phyloP scores from a whole-genome alignment of 1,140 invertebrate genomes.

The Tribolium castaneum region DNA sequence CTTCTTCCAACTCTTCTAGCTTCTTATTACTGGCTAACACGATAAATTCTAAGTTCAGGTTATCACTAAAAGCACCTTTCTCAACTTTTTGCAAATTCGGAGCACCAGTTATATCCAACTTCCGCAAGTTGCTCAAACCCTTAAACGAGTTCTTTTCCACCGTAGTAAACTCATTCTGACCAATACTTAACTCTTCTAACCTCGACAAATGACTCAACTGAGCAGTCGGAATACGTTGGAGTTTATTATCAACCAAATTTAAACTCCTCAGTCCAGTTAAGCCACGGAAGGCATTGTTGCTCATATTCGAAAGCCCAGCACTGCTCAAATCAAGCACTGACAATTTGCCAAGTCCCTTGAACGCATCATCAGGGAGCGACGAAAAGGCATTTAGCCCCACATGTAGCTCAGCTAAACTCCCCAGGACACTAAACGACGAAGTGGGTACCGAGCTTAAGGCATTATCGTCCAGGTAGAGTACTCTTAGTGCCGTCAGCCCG shows the following conservation, averaged over 20 bases:
- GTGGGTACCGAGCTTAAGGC: slow-evolving; percentile 81
- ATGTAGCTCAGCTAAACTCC: slow-evolving; percentile 83
- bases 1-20: slow-evolving; percentile 76
- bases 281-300: slow-evolving; percentile 79
- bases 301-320: slow-evolving; percentile 81
- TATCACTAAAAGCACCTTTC: slow-evolving; percentile 80
- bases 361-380: slow-evolving; percentile 77
- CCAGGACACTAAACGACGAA: slow-evolving; percentile 75
- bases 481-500: slow-evolving; percentile 78
- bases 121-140: slow-evolving; percentile 79
- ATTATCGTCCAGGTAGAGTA: slow-evolving; percentile 88
- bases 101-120: slow-evolving; percentile 81
- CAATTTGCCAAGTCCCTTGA: slow-evolving; percentile 78
- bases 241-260: slow-evolving; percentile 82
- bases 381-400: slow-evolving; percentile 86
- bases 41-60: slow-evolving; percentile 83
- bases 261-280: slow-evolving; percentile 78
- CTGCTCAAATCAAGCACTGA: slow-evolving; percentile 82
- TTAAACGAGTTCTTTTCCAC: slow-evolving; percentile 79
- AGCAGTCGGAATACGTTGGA: slow-evolving; percentile 79
- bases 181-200: slow-evolving; percentile 82
- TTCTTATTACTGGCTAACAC: slow-evolving; percentile 82
- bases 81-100: slow-evolving; percentile 76
- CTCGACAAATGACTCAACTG: slow-evolving; percentile 77
- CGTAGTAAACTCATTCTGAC: slow-evolving; percentile 82